Evolutionary conservation across 2,113 vertebrate species (phyloP).

Genomic region (Manacus vitellinus): DNA sequence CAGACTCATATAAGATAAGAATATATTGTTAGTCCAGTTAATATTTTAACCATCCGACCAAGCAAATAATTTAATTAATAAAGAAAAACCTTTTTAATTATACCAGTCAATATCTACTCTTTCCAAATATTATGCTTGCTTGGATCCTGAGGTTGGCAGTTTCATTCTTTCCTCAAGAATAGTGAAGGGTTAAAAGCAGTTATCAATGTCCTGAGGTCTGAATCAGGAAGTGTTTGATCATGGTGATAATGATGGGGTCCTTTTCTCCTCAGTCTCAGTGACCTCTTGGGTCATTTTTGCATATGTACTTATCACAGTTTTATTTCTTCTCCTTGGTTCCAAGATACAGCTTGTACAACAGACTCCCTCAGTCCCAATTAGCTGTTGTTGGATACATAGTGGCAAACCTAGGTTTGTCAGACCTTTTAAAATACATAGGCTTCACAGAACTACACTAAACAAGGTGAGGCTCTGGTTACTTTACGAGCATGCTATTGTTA

Average conservation of each 20-base stretch:
- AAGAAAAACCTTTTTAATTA: background rate
- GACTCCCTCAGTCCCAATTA: background rate
- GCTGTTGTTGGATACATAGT: background rate
- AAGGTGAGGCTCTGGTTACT: background rate
- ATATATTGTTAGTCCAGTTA: background rate
- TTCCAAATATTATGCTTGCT: background rate
- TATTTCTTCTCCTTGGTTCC: background rate
- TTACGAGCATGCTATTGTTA: background rate
- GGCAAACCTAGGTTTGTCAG: background rate
- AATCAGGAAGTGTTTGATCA: background rate
- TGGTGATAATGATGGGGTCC: background rate
- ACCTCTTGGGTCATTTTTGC: background rate
- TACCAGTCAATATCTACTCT: background rate
- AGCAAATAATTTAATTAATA: background rate
- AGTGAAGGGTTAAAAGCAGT: background rate
- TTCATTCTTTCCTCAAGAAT: background rate
- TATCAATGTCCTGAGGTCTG: rapidly evolving
- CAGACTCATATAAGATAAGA: background rate
- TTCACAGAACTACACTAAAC: background rate
- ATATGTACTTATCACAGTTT: background rate
- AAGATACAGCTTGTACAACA: background rate
- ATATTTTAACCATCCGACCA: background rate
- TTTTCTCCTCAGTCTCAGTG: background rate
- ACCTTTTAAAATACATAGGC: background rate
- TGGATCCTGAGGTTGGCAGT: background rate